phyloP scores from a whole-genome alignment of 2,113 vertebrate species.

The Pogonocichla stellata region DNA sequence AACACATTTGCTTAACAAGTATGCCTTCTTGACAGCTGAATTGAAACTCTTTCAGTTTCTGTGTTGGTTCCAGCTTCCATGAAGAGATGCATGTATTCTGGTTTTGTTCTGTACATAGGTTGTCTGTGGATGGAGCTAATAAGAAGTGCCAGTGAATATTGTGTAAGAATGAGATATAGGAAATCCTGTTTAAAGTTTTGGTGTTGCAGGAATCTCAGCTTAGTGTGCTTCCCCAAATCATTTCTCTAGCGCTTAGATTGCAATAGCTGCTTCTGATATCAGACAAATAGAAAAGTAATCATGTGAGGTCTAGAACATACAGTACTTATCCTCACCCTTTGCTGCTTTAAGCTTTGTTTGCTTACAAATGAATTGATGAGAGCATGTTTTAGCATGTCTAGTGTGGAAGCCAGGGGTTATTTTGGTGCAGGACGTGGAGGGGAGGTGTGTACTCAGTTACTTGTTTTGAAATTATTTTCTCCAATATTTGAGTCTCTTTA shows the following conservation, averaged over 20 bases:
- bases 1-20: not conserved
- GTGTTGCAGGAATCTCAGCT: not conserved
- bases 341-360: not conserved
- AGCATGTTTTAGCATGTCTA: rapidly evolving
- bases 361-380: not conserved
- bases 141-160: not conserved
- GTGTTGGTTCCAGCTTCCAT: not conserved
- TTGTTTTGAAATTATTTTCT: not conserved
- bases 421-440: not conserved
- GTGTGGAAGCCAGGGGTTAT: not conserved
- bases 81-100: not conserved
- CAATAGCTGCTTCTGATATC: not conserved
- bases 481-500: not conserved
- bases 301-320: not conserved
- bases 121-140: not conserved
- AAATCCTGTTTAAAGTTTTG: not conserved
- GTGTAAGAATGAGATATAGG: not conserved
- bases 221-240: not conserved
- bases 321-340: not conserved
- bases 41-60: not conserved
- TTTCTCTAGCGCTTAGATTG: not conserved
- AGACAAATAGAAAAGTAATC: not conserved
- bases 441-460: not conserved
- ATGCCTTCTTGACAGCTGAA: not conserved
- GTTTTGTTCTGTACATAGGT: not conserved